Base-by-base conservation (phyloP, 2,797 vertebrate species). In the Pyrrhura leucotis region DNA sequence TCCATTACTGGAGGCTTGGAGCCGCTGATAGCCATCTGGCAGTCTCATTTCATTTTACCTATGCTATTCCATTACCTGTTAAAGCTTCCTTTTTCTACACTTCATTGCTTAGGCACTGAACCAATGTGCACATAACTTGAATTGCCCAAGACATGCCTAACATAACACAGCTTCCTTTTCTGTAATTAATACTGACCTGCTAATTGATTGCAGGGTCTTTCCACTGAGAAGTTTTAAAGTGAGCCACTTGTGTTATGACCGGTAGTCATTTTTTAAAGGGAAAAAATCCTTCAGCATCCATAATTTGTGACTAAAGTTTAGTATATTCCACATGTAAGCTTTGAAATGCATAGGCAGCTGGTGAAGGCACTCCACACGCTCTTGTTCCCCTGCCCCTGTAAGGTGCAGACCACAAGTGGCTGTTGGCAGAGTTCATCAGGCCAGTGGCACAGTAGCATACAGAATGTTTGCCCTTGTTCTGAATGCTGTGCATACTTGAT, bases 321-420 rank as follows among this genome's bases (percentile, higher is more conserved):
- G 25, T 9, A 8, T 0, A 1, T n/a, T 47, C 15, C 67, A 78
- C 10, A 35, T 54, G 31, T n/a, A 58, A 84, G 33, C 5, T 86
- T 50, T 66, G 44, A 42, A 58, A 42, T 5, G 13, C 35, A 40
- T 20, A 29, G 26, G 28, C 47, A 48, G 35, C 62, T 87, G 50
- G 29, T 5, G 1, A 79, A 75, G 29, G 17, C 5, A 6, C 37
- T 44, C 44, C 59, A 44, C 0, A 0, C 13, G 3, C 14, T 69
- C 26, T 12, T 51, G 12, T 58, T 87, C 33, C 12, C 6, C 25
- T 33, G 22, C 19, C 23, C 37, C 25, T 29, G 25, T 14, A 79
- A 79, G 40, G 14, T 42, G 50, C 14, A 65, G 76, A 47, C 37
- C 54, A 10, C 35, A 68, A 65, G 39, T 6, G 35, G 31, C 33